Conservation (phyloP, 1,140 invertebrate species). For the Rhagoletis pomonella region DNA sequence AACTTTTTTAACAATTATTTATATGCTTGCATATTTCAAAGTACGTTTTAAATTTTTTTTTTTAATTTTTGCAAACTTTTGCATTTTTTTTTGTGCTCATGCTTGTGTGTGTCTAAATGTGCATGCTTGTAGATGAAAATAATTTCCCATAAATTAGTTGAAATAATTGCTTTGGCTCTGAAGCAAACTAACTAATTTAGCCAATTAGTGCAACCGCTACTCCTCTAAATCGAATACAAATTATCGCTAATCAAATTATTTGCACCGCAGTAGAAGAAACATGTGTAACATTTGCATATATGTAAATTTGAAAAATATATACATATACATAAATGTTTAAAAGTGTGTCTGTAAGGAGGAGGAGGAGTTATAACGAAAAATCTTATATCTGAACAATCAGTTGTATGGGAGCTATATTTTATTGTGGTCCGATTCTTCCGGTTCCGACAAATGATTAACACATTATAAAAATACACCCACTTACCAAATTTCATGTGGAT, state of each 20-base stretch:
- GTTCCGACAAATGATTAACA: too few species aligned
- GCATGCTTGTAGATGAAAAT: neutral
- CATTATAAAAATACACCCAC: too few species aligned
- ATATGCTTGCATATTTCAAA: neutral
- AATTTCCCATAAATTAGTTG: constrained; percentile 20
- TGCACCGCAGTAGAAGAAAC: neutral
- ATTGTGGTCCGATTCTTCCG: too few species aligned
- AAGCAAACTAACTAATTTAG: constrained; percentile 27
- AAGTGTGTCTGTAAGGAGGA: too few species aligned
- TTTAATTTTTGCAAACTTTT: neutral
- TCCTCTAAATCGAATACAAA: neutral
- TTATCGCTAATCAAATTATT: constrained; percentile 46
- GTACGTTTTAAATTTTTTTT: neutral
- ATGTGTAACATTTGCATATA: constrained; percentile 54
- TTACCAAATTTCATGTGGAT: too few species aligned
- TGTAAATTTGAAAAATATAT: constrained; percentile 34
- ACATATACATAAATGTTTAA: neutral
- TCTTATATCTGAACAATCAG: too few species aligned
- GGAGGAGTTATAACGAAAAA: too few species aligned
- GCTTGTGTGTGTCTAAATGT: too few species aligned
- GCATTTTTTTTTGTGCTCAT: constrained; percentile 1
- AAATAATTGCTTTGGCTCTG: constrained; percentile 30
- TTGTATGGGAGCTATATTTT: too few species aligned
- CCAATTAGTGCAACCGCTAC: constrained; percentile 22
- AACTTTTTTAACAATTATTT: neutral